Conservation (phyloP, 2,888 invertebrate species). For the Folsomia manolachei region DNA sequence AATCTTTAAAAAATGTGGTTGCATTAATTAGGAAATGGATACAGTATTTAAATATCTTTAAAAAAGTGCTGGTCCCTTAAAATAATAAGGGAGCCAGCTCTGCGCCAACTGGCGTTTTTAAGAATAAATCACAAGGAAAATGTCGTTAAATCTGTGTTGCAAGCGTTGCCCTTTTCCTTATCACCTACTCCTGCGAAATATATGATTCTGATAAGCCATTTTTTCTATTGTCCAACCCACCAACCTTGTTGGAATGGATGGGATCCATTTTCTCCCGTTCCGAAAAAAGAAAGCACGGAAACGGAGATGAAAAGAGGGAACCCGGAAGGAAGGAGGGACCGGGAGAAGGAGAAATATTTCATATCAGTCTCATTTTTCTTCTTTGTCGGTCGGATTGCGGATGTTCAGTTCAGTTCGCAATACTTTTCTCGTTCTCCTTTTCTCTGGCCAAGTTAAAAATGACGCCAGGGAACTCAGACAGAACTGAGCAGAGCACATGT, state of each 20-base stretch:
- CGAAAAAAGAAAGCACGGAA: slow-evolving; percentile 40
- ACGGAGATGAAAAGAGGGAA: slow-evolving; percentile 37
- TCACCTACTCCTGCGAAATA: too few species aligned
- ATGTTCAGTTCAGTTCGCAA: background rate
- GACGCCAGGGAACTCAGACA: background rate
- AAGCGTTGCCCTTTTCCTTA: too few species aligned
- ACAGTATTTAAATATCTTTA: too few species aligned
- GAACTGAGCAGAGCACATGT: too few species aligned
- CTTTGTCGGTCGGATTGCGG: background rate
- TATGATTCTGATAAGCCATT: background rate
- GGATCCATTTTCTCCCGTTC: background rate
- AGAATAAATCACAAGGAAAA: too few species aligned
- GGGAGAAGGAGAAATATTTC: slow-evolving; percentile 14
- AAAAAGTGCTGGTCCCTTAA: too few species aligned
- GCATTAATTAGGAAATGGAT: too few species aligned
- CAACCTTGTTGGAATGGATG: background rate
- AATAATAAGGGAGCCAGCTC: too few species aligned
- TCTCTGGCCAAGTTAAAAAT: background rate
- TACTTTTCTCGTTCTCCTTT: background rate
- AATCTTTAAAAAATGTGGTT: too few species aligned
- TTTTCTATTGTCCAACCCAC: background rate
- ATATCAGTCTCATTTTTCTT: background rate
- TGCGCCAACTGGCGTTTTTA: too few species aligned
- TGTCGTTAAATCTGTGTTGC: too few species aligned
- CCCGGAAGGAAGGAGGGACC: background rate